Percentiles rank a stretch among this genome's conserved stretches.
Evolutionary conservation across 1,140 invertebrate genomes (phyloP).

Genomic region (Phymastichus coffea): DNA sequence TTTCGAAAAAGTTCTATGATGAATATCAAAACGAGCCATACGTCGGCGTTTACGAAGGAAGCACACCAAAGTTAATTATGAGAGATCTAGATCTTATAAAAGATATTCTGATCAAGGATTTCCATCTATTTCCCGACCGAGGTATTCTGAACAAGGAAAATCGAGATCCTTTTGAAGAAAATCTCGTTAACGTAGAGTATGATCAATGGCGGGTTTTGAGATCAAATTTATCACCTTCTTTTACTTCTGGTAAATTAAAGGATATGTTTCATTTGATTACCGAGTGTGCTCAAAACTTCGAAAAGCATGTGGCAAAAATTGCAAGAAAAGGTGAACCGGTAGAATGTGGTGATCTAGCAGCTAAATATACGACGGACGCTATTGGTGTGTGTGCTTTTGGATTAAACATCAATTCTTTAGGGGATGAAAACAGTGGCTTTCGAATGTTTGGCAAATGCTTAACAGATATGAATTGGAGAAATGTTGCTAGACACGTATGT

Average conservation of each 20-base stretch:
- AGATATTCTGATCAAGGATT: constrained; percentile 56
- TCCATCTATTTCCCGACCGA: constrained; percentile 51
- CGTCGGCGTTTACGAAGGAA: constrained; percentile 50
- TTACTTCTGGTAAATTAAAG: constrained; percentile 57
- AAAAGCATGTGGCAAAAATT: constrained; percentile 43
- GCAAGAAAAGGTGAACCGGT: constrained; percentile 47
- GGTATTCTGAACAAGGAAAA: constrained; percentile 43
- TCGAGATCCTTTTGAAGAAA: constrained; percentile 46
- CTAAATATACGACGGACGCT: constrained; percentile 58
- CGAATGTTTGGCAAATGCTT: constrained; percentile 41
- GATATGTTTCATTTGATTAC: constrained; percentile 54
- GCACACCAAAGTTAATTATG: constrained; percentile 45
- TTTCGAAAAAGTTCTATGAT: constrained; percentile 32
- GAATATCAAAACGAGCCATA: constrained; percentile 42
- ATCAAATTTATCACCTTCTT: constrained; percentile 52
- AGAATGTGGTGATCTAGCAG: constrained; percentile 54
- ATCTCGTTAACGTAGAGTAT: constrained; percentile 45
- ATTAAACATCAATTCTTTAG: constrained; percentile 55
- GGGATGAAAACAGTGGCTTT: constrained; percentile 55
- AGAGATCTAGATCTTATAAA: constrained; percentile 55
- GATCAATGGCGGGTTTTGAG: constrained; percentile 58
- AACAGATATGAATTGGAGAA: neutral
- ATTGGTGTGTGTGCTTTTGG: constrained; percentile 62
- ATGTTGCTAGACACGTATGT: neutral
- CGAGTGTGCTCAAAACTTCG: constrained; percentile 49